Base-by-base conservation (phyloP, 2,797 vertebrate genomes). In the Dryobates pubescens region DNA sequence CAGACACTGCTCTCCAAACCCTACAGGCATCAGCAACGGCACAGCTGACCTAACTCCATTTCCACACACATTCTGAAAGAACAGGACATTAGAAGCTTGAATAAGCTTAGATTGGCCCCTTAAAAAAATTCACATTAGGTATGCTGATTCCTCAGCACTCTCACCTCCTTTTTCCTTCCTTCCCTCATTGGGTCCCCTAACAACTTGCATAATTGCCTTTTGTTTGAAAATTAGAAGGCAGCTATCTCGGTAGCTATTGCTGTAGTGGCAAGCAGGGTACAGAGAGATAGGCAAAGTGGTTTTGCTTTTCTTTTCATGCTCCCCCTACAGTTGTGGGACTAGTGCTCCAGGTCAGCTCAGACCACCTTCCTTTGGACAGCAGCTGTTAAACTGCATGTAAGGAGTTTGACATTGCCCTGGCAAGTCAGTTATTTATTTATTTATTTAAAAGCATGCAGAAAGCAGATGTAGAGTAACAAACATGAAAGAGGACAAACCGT, bases 381-480 rank as follows among this genome's bases (percentile, higher is more conserved):
- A 64, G 78, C 83, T 88, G 88, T 8, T 93, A 41, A 85, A 85
- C 29, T 32, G 34, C 51, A 59, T 15, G 5, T 15, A 78, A 63
- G 27, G 67, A 85, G 72, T 34, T 19, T 77, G 69, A 82, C 65
- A 45, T 11, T 56, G 83, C 56, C 45, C 76, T 62, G 38, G 47
- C 65, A 82, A 82, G 53, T 17, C 54, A 65, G 10, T 53, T 43
- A 68, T 65, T 24, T 49, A 12, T 49, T 12, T 22, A 24, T 20
- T 49, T 22, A 22, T 49, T 22, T 23, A 36, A 67, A 87, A 80
- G 71, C 20, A 74, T 32, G 82, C 9, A 92, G 32, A 89, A 85
- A 81, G 45, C 90, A 95, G 80, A 92, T 89, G 77, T 51, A 76
- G 53, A 72, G 61, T 82, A 90, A 86, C 76, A 94, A 93, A 89